Base-by-base conservation (phyloP, 2,797 vertebrate genomes). In the Harpagifer antarcticus region DNA sequence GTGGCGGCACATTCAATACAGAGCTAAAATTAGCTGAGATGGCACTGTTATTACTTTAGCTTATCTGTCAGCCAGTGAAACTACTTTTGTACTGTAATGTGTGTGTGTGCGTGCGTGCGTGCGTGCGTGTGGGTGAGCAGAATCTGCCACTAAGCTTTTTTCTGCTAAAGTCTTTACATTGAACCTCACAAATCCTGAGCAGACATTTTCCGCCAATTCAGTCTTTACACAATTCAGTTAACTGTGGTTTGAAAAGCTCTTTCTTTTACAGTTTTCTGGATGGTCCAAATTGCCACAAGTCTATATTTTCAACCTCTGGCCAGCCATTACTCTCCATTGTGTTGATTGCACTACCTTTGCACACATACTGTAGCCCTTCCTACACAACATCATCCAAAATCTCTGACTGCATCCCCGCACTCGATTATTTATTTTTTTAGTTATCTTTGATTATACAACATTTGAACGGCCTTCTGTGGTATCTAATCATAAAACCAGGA, bases 21-120 rank as follows among this genome's bases (percentile, higher is more conserved):
- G 89, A 72, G 89, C 91, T 94, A 93, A 94, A 95, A 93, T 93
- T 93, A 94, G 92, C 92, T 85, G 87, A 92, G 86, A 93, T 89
- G 82, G 86, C 88, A 88, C 86, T 82, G 91, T 93, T 93, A 93
- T 94, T 93, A 92, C 93, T 92, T 90, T 85, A 88, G 91, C 90
- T 92, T 92, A 92, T 93, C 92, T 91, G 90, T 87, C 88, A 87
- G 84, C 81, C 86, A 81, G 82, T 70, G 74, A 89, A 88, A 88
- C 84, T 84, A 88, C 86, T 88, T 91, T 84, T 84, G 67, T 87
- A 78, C 71, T 58, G 63, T 87, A 78, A 65, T 58, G 63, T 59
- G 72, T 64, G 72, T 68, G 52, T 50, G 16, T 20, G 50, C 50
- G 60, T 8, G 49, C 61, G 72, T 14, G 52, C 16, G 67, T 60